phyloP scores from a whole-genome alignment of 2,888 invertebrate species.

The Polyommatus iphigenia region DNA sequence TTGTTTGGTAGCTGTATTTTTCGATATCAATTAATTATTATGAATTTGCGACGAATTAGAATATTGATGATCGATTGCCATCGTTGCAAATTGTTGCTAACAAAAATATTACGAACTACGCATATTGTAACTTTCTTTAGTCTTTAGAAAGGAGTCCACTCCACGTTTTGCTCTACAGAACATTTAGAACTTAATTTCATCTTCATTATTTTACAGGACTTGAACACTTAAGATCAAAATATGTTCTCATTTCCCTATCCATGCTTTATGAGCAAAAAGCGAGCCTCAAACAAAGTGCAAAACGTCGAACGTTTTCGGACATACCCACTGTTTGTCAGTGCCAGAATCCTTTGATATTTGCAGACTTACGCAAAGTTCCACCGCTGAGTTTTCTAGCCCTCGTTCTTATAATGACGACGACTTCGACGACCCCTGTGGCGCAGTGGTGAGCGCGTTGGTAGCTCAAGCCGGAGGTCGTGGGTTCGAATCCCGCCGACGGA shows the following conservation, averaged over 20 bases:
- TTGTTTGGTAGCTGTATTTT: constrained; percentile 2
- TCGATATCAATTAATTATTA: constrained; percentile 10
- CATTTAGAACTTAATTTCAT: background rate
- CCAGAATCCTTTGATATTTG: too few species aligned
- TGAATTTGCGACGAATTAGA: background rate
- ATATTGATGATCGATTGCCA: background rate
- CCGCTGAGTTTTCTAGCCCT: too few species aligned
- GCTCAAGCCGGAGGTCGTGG: too few species aligned
- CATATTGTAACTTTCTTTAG: background rate
- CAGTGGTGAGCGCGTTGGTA: too few species aligned
- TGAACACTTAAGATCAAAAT: too few species aligned
- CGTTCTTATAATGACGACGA: too few species aligned
- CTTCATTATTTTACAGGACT: too few species aligned
- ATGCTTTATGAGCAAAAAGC: background rate
- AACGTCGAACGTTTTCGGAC: background rate
- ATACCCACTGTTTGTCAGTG: too few species aligned
- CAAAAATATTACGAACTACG: background rate
- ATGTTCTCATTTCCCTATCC: background rate
- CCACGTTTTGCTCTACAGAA: background rate
- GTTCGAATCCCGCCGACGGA: too few species aligned
- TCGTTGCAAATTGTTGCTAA: background rate
- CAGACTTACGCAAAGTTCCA: too few species aligned
- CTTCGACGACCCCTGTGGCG: too few species aligned
- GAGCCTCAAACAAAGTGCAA: background rate
- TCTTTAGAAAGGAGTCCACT: too few species aligned